These are phyloP conservation scores for Hylyphantes graminicola DNA, from an alignment of 1,140 invertebrate genomes.

Conservation along the genomic window DNA sequence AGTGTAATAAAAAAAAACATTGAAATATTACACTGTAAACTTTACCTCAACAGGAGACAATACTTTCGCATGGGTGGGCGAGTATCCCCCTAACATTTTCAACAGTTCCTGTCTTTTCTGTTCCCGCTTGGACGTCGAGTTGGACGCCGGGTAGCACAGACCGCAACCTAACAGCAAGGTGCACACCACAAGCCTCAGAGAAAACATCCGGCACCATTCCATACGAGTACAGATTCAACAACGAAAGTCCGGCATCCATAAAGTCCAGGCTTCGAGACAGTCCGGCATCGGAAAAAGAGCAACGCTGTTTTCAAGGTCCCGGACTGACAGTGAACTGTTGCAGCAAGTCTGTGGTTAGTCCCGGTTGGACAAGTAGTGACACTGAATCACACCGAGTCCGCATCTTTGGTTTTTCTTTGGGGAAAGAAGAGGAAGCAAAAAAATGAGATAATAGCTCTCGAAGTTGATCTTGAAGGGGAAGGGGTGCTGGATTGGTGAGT, in stretches of 20 bases:
- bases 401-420: no score
- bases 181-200: slow-evolving; percentile 21
- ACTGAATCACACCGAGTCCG: not conserved
- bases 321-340: not conserved
- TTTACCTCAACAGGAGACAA: slow-evolving; percentile 8
- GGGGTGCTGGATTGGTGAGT: not conserved
- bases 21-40: not conserved
- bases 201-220: slow-evolving; percentile 52
- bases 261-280: not conserved
- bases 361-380: not conserved
- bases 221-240: slow-evolving; percentile 23
- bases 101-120: slow-evolving; percentile 5
- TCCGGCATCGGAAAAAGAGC: slow-evolving; percentile 11
- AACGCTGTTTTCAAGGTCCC: not conserved
- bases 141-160: slow-evolving; percentile 26
- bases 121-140: slow-evolving; percentile 10
- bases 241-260: slow-evolving; percentile 27
- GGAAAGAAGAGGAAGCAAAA: not conserved
- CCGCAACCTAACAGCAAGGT: slow-evolving; percentile 36
- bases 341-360: not conserved
- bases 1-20: no score
- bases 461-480: not conserved
- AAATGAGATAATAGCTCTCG: not conserved
- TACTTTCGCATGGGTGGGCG: slow-evolving; percentile 3
- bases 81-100: slow-evolving; percentile 8